Base-by-base conservation (phyloP, 2,888 invertebrate species). In the Agrotis ipsilon region DNA sequence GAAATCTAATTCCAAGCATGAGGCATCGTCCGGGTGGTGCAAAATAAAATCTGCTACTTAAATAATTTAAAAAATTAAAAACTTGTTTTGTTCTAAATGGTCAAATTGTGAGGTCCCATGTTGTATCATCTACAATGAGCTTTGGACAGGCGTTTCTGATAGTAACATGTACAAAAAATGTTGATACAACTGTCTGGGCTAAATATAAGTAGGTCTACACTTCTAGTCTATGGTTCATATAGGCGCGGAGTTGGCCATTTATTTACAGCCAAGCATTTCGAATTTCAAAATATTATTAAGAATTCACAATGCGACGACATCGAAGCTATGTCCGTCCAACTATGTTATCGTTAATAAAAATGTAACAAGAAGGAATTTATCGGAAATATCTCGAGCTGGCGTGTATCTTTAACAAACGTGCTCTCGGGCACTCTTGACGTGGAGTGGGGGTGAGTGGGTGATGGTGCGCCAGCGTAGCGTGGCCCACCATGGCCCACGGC, bases 311-410 rank as follows among this genome's bases (percentile, higher is more conserved):
- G 51, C 51, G 27, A 70, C 54, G 70, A 68, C 58, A 43, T 64
- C 63, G 57, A 18, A 69, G 72, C 27, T n/a, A 80, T 77, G 71
- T 76, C 62, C 71, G 21, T 75, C 62, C 16, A 61, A 75, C 80
- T 82, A 84, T 81, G 77, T 81, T 84, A 81, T 78, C 80, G 72
- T 75, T 86, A 86, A 87, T 86, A 87, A 90, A 90, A 87, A 86
- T 89, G 82, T 88, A 84, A 86, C 88, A 89, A 87, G 89, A 83
- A 87, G 86, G 89, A 90, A 90, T 91, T 91, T 93, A 93, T 93
- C 88, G 93, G 93, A 92, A 93, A 93, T 87, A 92, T 92, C 93
- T 93, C 89, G 86, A 92, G 79, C 81, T 81, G 84, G 83, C 84
- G 73, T 81, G 86, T 86, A 84, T 82, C 84, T 84, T 86, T 89